Evolutionary conservation across 2,888 invertebrate species (phyloP).

Genomic region (Pseudeuparius sepicola): DNA sequence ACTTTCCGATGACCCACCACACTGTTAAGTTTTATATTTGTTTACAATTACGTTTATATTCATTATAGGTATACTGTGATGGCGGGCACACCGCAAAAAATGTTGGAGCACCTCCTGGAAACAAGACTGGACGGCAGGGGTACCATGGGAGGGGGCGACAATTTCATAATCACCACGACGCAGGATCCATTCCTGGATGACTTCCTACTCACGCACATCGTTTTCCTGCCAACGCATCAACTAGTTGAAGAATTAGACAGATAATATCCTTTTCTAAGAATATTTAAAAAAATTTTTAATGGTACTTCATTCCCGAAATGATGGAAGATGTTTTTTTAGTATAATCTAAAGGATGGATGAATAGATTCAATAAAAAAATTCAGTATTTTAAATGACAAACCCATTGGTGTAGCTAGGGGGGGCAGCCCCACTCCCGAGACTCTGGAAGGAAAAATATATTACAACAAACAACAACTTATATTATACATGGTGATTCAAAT

Average conservation of each 20-base stretch:
- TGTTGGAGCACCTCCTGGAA: constrained; percentile 76
- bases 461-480: no score
- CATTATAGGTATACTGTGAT: constrained; percentile 67
- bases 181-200: constrained; percentile 72
- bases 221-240: constrained; percentile 69
- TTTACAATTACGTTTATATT: no score
- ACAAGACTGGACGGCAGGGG: constrained; percentile 59
- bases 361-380: no score
- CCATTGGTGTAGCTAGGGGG: no score
- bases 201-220: constrained; percentile 71
- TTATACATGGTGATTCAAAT: no score
- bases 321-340: no score
- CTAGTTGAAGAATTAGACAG: constrained; percentile 62
- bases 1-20: no score
- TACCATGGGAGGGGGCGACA: constrained; percentile 40
- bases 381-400: no score
- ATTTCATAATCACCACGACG: constrained; percentile 34
- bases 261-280: constrained; percentile 59
- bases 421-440: no score
- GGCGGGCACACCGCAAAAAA: constrained; percentile 78
- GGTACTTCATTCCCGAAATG: no score
- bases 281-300: constrained; percentile 3
- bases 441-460: no score
- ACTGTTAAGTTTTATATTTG: constrained; percentile 5
- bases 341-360: no score